Evolutionary conservation across 2,113 vertebrate genomes (phyloP).

Genomic region (Cyrtonyx montezumae): DNA sequence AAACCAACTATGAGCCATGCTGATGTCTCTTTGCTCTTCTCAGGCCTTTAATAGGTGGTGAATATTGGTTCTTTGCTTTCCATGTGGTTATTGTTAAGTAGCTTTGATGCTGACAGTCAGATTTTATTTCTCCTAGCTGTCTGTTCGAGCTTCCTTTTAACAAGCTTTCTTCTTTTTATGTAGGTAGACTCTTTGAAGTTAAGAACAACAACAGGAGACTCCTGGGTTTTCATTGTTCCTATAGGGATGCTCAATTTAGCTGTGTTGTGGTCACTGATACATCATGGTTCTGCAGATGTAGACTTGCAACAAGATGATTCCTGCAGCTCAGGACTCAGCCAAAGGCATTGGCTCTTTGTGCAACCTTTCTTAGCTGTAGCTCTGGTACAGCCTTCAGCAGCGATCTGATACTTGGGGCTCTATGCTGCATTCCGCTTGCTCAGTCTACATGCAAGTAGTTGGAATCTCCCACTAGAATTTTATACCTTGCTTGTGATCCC

Average conservation of each 20-base stretch:
- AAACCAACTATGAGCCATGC: background rate
- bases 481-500: rapidly evolving
- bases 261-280: background rate
- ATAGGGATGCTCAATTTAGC: background rate
- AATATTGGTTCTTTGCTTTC: conserved; percentile 17
- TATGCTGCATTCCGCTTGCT: background rate
- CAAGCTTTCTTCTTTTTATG: conserved; percentile 5
- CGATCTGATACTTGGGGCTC: background rate
- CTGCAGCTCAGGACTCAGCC: background rate
- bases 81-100: background rate
- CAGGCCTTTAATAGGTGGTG: background rate
- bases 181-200: conserved; percentile 25
- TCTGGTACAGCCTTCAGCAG: background rate
- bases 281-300: background rate
- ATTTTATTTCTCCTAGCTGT: background rate
- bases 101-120: conserved; percentile 37
- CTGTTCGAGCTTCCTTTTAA: conserved; percentile 18
- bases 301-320: background rate
- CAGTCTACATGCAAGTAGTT: background rate
- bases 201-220: background rate
- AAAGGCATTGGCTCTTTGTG: background rate
- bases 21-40: conserved; percentile 27
- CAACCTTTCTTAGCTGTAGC: background rate
- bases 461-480: background rate
- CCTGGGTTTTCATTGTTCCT: conserved; percentile 10